Conservation (phyloP, 1,140 invertebrate genomes). For the Oppia nitens region DNA sequence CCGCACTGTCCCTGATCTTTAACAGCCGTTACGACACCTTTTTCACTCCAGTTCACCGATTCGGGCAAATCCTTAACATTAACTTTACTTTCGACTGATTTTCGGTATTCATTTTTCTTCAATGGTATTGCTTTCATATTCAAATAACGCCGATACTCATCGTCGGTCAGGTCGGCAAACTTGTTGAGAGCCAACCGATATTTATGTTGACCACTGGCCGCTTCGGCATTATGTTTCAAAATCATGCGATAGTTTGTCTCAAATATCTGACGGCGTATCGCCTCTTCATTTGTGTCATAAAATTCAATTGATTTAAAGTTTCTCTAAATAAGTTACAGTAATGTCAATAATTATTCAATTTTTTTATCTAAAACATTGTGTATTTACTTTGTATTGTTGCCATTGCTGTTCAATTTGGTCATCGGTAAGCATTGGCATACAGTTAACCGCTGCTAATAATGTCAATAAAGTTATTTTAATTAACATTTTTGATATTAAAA, state of each 20-base stretch:
- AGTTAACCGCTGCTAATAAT: no score
- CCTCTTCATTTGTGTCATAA: background rate
- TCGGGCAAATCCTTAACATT: slow-evolving; percentile 40
- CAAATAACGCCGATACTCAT: slow-evolving; percentile 53
- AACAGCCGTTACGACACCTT: slow-evolving; percentile 71
- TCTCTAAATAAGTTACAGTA: no score
- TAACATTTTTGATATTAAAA: no score
- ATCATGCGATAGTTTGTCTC: background rate
- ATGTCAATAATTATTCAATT: no score
- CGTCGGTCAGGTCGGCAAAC: slow-evolving; percentile 10
- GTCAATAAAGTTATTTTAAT: no score
- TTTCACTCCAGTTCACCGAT: slow-evolving; percentile 64
- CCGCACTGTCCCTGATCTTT: slow-evolving; percentile 88
- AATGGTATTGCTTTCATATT: slow-evolving; percentile 58
- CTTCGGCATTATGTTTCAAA: slow-evolving; percentile 5
- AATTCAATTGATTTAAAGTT: no score
- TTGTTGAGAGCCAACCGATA: slow-evolving; percentile 1
- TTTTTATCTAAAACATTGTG: no score
- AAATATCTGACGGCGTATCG: slow-evolving; percentile 1
- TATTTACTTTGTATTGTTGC: no score
- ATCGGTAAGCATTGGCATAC: no score
- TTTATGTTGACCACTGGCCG: background rate
- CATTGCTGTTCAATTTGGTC: no score
- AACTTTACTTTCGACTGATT: slow-evolving; percentile 39
- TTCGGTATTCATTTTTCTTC: slow-evolving; percentile 12